Evolutionary conservation across 2,797 vertebrate genomes (phyloP).

Genomic region (Gallinago nigripennis): DNA sequence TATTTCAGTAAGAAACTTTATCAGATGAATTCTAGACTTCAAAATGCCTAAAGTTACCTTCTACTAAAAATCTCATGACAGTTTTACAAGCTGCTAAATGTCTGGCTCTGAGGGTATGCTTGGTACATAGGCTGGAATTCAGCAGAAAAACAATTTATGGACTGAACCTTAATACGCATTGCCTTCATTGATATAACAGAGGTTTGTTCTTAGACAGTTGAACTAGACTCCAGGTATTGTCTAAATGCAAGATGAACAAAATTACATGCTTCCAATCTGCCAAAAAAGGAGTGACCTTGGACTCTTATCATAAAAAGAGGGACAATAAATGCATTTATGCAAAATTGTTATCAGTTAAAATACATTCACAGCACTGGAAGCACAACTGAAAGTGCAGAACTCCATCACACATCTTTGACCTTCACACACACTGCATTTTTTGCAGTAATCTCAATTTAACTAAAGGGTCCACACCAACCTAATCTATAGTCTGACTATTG

Average conservation of each 20-base stretch:
- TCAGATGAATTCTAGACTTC: not conserved
- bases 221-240: not conserved
- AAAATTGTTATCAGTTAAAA: not conserved
- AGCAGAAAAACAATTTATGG: not conserved
- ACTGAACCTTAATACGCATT: not conserved
- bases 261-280: not conserved
- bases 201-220: not conserved
- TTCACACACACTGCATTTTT: not conserved
- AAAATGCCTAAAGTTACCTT: not conserved
- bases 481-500: not conserved
- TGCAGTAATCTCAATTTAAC: not conserved
- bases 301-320: not conserved
- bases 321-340: not conserved
- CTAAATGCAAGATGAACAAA: not conserved
- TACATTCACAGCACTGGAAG: not conserved
- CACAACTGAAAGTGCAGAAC: not conserved
- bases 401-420: not conserved
- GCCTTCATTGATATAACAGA: not conserved
- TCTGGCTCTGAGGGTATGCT: not conserved
- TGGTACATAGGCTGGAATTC: not conserved
- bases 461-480: not conserved
- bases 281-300: not conserved
- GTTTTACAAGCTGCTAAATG: not conserved
- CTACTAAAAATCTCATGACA: not conserved
- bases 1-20: not conserved